Evolutionary conservation across 2,888 invertebrate species (phyloP), one percentile per base, ranked within the genome.

Genomic region (Lycocerus yunnanus): DNA sequence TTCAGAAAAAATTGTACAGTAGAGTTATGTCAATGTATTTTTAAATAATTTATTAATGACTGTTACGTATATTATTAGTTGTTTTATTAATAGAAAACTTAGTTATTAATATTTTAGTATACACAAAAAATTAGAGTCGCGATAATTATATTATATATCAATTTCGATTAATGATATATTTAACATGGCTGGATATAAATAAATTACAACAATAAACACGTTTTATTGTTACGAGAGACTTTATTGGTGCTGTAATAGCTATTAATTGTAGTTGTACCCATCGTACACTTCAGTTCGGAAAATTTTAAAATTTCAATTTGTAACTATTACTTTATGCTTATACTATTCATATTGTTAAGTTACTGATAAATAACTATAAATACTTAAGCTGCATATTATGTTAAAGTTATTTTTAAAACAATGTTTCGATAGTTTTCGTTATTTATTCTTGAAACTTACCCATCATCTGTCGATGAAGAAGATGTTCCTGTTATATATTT

Each of bases 401-500:
- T 58, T 66, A 8, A n/a, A 66, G 65, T 69, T 74, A 74, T 74
- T 71, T 74, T 71, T 61, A 60, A 69, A 61, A 58, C 68, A 68
- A 63, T 58, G 15, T 15, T 72, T 63, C 65, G 74, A 61, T 68
- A 20, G 15, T 75, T 66, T 60, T 15, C 60, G 59, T 18, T 24
- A 18, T 66, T 21, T 27, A 66, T 58, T 72, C 60, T 20, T 15
- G 65, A 69, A 66, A 59, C 74, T 70, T 15, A 74, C 74, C 67
- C 74, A 20, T 70, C 67, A 61, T 58, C 65, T 14, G 69, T 70
- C 15, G 74, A 70, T 71, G 58, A 69, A 18, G 73, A 71, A 13
- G 76, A 71, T 65, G 65, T 71, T 21, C 68, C 68, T 15, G 71
- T 66, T 15, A 75, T 13, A 27, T 84, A 82, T 72, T 83, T 83